Evolutionary conservation across 2,113 vertebrate genomes (phyloP).

Genomic region (Candoia aspera): DNA sequence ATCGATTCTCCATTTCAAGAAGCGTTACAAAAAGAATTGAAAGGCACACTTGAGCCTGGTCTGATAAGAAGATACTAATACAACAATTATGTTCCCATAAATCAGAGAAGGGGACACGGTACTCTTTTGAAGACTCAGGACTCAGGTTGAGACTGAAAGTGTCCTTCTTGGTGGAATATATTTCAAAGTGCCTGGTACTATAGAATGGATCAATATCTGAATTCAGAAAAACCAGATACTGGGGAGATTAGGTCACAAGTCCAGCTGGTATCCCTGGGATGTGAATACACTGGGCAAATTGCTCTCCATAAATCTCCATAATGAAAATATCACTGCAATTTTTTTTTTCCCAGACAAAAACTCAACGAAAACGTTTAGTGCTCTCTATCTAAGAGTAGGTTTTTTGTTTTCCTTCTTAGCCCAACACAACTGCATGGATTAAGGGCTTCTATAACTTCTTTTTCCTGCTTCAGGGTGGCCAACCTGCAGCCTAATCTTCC

Average conservation of each 20-base stretch:
- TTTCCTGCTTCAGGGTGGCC: no score
- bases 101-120: conserved; percentile 6
- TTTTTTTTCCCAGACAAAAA: not conserved
- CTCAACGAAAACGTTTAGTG: not conserved
- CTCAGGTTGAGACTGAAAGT: not conserved
- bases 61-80: conserved; percentile 15
- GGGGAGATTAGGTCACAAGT: not conserved
- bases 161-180: conserved; percentile 20
- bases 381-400: no score
- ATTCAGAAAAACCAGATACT: not conserved
- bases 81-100: conserved; percentile 17
- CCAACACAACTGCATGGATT: no score
- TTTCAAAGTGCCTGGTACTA: not conserved
- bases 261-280: not conserved
- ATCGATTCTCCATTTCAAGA: not conserved
- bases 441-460: no score
- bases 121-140: not conserved
- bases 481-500: no score
- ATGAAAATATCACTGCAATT: not conserved
- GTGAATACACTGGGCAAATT: not conserved
- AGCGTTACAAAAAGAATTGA: conserved; percentile 17
- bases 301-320: not conserved
- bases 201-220: conserved; percentile 37
- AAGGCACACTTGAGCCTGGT: not conserved
- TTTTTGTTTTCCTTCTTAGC: no score